Evolutionary conservation across 2,113 vertebrate genomes (phyloP).

Genomic region (Nyctibius bracteatus): DNA sequence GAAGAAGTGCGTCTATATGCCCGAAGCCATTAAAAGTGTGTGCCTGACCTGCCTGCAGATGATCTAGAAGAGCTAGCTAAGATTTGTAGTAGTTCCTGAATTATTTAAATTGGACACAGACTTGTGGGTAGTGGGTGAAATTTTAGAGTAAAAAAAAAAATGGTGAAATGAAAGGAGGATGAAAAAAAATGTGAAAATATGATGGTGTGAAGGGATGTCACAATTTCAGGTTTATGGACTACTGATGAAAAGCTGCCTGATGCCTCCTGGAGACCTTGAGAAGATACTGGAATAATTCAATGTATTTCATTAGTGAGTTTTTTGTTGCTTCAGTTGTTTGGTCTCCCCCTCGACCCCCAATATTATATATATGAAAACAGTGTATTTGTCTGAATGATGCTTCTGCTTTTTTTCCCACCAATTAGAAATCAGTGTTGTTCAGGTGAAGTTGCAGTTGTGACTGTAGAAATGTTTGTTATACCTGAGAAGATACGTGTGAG

Average conservation of each 20-base stretch:
- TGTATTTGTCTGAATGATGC: background rate
- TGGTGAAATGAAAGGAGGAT: background rate
- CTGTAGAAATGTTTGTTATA: background rate
- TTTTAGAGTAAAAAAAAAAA: background rate
- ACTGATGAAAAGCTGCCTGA: background rate
- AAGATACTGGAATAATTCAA: background rate
- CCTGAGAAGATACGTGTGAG: background rate
- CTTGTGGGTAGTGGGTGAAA: background rate
- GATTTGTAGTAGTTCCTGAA: background rate
- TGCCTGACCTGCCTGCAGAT: background rate
- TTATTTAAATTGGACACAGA: background rate
- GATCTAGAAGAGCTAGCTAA: background rate
- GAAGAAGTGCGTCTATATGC: background rate
- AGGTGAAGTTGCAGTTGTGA: background rate
- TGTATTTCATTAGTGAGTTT: fast-evolving
- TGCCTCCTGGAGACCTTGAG: background rate
- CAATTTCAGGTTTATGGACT: background rate
- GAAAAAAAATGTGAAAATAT: background rate
- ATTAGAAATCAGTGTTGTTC: background rate
- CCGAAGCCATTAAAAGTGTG: background rate
- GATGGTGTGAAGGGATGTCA: background rate
- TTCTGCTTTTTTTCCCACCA: background rate
- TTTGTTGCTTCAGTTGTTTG: background rate
- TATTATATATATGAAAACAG: background rate
- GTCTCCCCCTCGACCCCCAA: background rate